Base-by-base conservation (phyloP, 1,140 invertebrate genomes). In the Camponotus vicinus region DNA sequence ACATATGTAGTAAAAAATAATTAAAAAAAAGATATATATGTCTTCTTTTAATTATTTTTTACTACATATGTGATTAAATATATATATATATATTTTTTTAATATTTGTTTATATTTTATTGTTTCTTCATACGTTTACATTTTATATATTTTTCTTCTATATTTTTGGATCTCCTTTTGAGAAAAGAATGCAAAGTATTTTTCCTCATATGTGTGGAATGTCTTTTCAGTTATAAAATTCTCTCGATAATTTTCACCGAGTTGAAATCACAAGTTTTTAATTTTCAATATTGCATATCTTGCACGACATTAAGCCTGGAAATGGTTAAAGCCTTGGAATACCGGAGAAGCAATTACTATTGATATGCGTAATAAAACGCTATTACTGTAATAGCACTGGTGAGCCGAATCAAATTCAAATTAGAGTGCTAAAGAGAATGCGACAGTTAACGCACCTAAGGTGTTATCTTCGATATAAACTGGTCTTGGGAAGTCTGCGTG, bases 361-460 rank as follows among this genome's bases (percentile, higher is more conserved):
- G 42, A 42, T 69, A 57, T 18, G 63, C 45, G 49, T 13, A 69
- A 80, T 80, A 40, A 73, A 49, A 75, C 37, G 18, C 8, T 37
- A 61, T 82, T 21, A 61, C 11, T 32, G 34, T 83, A 75, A 63
- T 45, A 75, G 55, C 49, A 15, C 49, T 18, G 18, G 1, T n/a
- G 11, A 61, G n/a, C 59, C 7, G 40, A 83, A 75, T 83, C 75
- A 75, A 63, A 83, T 63, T 83, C 55, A 73, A 83, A 75, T 83
- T 75, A 75, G 27, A 83, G 40, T 34, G 55, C 21, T 40, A 66
- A 40, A 11, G 67, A 45, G 55, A 82, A 71, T 11, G 67, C 67
- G 37, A 42, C 70, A 57, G 55, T 71, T 57, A 71, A 82, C 18
- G 18, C 27, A 18, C 32, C 13, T 11, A 37, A n/a, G 45, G 49